These are phyloP conservation scores for Darevskia nairensis DNA, from an alignment of 2,797 vertebrate genomes.

Conservation along the genomic window DNA sequence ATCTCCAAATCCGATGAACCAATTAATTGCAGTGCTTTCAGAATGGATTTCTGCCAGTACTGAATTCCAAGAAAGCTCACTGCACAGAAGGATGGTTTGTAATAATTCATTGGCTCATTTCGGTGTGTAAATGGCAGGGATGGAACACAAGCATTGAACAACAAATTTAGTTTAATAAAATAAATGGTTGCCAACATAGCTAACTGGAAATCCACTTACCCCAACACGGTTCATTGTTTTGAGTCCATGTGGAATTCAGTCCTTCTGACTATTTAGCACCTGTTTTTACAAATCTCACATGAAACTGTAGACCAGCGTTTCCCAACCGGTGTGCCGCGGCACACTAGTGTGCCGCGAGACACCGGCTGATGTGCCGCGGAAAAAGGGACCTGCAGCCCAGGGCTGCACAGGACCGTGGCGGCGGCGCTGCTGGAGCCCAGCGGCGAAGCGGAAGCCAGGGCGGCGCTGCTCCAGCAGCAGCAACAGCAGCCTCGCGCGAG, in stretches of 20 bases:
- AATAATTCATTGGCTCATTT: conserved; percentile 45
- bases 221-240: background rate
- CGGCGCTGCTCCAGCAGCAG: too few species aligned
- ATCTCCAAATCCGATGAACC: conserved; percentile 27
- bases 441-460: too few species aligned
- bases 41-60: conserved; percentile 37
- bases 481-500: too few species aligned
- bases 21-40: conserved; percentile 47
- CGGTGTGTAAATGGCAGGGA: conserved; percentile 30
- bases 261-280: background rate
- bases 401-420: too few species aligned
- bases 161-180: conserved; percentile 53
- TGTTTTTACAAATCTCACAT: background rate
- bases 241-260: background rate
- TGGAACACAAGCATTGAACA: conserved; percentile 52
- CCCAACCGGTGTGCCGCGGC: too few species aligned
- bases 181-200: conserved; percentile 62
- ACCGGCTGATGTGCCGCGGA: too few species aligned
- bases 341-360: too few species aligned
- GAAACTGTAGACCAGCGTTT: background rate
- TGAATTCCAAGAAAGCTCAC: background rate
- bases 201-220: background rate
- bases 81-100: conserved; percentile 12
- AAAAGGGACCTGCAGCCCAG: too few species aligned
- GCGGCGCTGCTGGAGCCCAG: too few species aligned